phyloP scores from a whole-genome alignment of 1,140 invertebrate genomes.

The Drosophila nikananu region DNA sequence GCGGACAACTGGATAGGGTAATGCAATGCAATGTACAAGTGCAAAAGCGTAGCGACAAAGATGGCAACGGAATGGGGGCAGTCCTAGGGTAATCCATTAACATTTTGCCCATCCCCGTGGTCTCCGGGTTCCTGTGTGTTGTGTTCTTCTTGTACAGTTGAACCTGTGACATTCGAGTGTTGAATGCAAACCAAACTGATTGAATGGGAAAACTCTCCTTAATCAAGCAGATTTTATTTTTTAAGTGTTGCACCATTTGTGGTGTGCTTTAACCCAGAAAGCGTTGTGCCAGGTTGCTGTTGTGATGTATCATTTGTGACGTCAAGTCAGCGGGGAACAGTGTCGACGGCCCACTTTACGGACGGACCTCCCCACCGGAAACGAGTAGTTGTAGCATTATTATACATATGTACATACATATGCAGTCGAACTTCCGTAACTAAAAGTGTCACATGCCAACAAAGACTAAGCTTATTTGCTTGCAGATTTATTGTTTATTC shows the following conservation, averaged over 20 bases:
- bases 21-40: constrained; percentile 34
- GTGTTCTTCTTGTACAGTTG: constrained; percentile 42
- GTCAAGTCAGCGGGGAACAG: constrained; percentile 55
- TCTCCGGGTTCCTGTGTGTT: constrained; percentile 3
- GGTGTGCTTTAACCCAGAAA: constrained; percentile 50
- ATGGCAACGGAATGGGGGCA: constrained; percentile 53
- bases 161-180: constrained; percentile 32
- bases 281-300: constrained; percentile 47
- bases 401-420: too few relatives aligned
- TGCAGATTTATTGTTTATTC: neutral
- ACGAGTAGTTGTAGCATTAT: constrained; percentile 28
- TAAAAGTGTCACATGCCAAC: neutral
- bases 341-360: constrained; percentile 62
- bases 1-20: constrained; percentile 19
- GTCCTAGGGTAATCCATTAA: constrained; percentile 63
- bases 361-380: constrained; percentile 47
- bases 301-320: constrained; percentile 40
- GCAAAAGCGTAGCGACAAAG: constrained; percentile 48
- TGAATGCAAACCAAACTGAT: constrained; percentile 4
- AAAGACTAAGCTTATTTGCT: neutral
- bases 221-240: constrained; percentile 5
- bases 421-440: constrained; percentile 4
- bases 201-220: constrained; percentile 6
- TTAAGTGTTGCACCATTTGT: constrained; percentile 10
- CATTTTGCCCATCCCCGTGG: constrained; percentile 25